phyloP scores from a whole-genome alignment of 2,797 vertebrate species.

The Mergus octosetaceus region DNA sequence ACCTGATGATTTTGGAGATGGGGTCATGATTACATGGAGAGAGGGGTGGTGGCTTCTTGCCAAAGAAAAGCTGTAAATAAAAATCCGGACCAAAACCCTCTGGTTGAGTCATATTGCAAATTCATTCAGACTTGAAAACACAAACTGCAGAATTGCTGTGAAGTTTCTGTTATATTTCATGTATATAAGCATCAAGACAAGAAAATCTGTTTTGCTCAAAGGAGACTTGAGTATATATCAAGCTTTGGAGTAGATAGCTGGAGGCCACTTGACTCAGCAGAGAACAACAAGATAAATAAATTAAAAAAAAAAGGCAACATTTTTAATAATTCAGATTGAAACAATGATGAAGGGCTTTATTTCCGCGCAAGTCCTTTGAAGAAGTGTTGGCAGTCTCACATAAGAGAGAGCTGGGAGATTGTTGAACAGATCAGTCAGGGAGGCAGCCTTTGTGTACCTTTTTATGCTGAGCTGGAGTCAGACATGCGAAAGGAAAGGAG shows the following conservation, averaged over 20 bases:
- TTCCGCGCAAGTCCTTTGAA: constrained; percentile 18
- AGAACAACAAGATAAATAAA: constrained; percentile 17
- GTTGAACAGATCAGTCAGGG: not conserved
- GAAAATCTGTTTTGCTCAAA: not conserved
- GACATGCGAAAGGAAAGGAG: not conserved
- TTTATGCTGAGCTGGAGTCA: not conserved
- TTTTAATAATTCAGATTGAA: constrained; percentile 35
- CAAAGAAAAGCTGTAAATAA: not conserved
- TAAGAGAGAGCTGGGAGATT: not conserved
- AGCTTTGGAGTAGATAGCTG: not conserved
- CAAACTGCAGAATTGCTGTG: not conserved
- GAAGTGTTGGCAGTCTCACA: not conserved
- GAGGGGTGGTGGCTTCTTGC: not conserved
- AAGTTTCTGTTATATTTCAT: not conserved
- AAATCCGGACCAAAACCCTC: not conserved
- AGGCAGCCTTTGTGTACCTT: not conserved
- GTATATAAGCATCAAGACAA: not conserved
- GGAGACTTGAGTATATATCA: not conserved
- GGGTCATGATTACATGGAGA: not conserved
- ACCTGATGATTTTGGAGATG: not conserved
- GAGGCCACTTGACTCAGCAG: not conserved
- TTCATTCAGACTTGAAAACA: not conserved
- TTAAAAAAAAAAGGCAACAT: not conserved
- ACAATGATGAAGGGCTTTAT: not conserved
- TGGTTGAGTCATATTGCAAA: not conserved